phyloP scores from a whole-genome alignment of 2,888 invertebrate genomes.

The Papilio elwesi region DNA sequence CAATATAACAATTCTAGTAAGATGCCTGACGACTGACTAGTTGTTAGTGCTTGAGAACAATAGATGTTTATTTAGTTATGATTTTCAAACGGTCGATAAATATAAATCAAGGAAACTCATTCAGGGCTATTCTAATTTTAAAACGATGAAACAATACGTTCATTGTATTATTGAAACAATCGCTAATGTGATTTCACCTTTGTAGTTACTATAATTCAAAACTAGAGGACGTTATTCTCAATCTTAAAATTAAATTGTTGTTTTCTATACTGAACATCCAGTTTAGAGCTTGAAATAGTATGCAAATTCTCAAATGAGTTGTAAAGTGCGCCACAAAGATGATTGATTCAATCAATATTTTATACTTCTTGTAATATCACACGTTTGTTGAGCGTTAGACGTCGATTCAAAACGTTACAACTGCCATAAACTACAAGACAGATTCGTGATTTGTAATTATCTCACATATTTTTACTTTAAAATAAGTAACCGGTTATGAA shows the following conservation, averaged over 20 bases:
- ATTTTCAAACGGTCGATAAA: slow-evolving; percentile 6
- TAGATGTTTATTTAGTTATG: slow-evolving; percentile 18
- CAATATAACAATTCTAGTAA: background rate
- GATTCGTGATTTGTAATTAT: too few species aligned
- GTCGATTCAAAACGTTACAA: too few species aligned
- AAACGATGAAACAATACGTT: slow-evolving; percentile 9
- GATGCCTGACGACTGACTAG: background rate
- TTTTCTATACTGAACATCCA: background rate
- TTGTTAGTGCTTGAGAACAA: background rate
- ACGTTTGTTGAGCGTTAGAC: too few species aligned
- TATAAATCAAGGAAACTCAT: slow-evolving; percentile 9
- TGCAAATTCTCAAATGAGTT: too few species aligned
- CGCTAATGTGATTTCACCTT: background rate
- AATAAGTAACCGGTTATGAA: too few species aligned
- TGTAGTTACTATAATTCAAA: background rate
- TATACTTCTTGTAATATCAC: too few species aligned
- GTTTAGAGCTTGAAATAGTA: too few species aligned
- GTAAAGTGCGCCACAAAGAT: too few species aligned
- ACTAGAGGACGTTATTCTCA: background rate
- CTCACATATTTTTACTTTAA: too few species aligned
- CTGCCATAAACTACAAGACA: too few species aligned
- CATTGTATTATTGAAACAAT: slow-evolving; percentile 9
- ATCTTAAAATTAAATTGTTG: background rate
- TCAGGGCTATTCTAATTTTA: slow-evolving; percentile 10
- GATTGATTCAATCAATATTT: too few species aligned